Percentiles rank a stretch among this genome's conserved stretches.
These are phyloP conservation scores for Calypte anna DNA, from an alignment of 2,113 vertebrate species.

Conservation along the genomic window DNA sequence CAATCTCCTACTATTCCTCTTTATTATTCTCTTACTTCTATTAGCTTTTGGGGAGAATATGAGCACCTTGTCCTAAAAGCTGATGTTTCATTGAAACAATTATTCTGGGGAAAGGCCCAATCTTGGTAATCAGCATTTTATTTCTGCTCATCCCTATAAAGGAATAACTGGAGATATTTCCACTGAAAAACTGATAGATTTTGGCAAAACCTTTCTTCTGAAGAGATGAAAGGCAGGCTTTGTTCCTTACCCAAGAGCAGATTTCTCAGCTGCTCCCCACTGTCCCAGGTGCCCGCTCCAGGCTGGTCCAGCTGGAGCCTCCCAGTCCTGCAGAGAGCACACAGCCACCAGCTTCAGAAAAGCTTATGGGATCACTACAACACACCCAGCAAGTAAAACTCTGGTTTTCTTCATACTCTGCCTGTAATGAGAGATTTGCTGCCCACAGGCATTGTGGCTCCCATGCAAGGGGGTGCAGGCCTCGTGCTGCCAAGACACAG, in stretches of 20 bases:
- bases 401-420: background rate
- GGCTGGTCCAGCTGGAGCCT: background rate
- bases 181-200: background rate
- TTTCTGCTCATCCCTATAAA: background rate
- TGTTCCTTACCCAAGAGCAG: background rate
- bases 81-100: background rate
- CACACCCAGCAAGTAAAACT: background rate
- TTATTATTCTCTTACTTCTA: background rate
- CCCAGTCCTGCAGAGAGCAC: background rate
- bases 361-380: background rate
- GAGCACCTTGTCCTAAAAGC: background rate
- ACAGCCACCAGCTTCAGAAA: background rate
- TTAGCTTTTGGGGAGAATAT: background rate
- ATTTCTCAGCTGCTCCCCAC: background rate
- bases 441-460: accelerated
- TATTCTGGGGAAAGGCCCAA: background rate
- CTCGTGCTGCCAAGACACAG: accelerated
- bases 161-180: background rate
- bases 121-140: background rate
- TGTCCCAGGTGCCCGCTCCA: background rate
- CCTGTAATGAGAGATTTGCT: background rate
- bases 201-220: background rate
- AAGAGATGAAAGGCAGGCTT: background rate
- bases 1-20: background rate
- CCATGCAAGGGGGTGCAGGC: background rate